Base-by-base conservation (phyloP, 2,113 vertebrate species). In the Tretioscincus oriximinensis region DNA sequence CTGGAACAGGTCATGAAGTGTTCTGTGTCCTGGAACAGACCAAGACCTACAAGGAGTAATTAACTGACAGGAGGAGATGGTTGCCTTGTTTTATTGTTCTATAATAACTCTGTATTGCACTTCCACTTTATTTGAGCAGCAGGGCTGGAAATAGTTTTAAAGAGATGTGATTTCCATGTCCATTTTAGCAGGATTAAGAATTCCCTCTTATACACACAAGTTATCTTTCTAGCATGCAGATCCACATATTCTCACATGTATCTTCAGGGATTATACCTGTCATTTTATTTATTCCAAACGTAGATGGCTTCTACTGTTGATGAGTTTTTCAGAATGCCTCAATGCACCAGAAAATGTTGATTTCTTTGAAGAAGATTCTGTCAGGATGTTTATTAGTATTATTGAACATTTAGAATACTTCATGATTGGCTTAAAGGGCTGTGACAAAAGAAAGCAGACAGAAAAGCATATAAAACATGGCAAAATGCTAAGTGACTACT, bases 401-500 rank as follows among this genome's bases (percentile, higher is more conserved):
- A 49, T 26, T 41, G 45, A 35, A 16, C 31, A 20, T 76, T 61
- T 61, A 20, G 20, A 51, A 67, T 24, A 12, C 16, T 22, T 54
- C 10, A 14, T 51, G 64, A 69, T 49, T 76, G 35, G 61, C 76
- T 74, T 69, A 61, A 51, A 10, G 26, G 60, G 67, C 20, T 31
- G 54, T 58, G 54, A 18, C 18, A 58, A 58, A 73, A n/a, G 24
- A 58, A 75, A 75, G 28, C 21, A 60, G 49, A 9, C 21, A 20
- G 24, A 58, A 76, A 76, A 60, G 35, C 26, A 16, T 75, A 5
- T 14, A 75, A 58, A 22, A 67, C 49, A n/a, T 63, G 54, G 54
- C 51, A 63, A 69, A 49, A 61, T 29, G 76, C 54, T 70, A 82
- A 76, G 80, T 76, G 54, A 76, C 74, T 82, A 21, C 66, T 70